Conservation (phyloP, 2,888 invertebrate species). For the Ptilodon capucinus region DNA sequence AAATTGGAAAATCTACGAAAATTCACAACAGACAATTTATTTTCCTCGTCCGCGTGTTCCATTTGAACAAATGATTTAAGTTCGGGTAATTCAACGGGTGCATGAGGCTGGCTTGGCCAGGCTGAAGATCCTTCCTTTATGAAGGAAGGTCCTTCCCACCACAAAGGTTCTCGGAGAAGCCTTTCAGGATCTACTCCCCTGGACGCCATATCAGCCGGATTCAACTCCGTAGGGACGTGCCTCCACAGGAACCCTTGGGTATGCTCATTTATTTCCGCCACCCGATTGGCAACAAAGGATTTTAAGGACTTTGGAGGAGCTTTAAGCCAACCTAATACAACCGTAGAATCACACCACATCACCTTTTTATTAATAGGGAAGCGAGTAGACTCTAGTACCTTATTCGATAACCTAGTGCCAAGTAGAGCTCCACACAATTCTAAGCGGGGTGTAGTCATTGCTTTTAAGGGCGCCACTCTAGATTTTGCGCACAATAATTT, state of each 20-base stretch:
- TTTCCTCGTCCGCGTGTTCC: not conserved
- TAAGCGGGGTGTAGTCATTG: constrained; percentile 1
- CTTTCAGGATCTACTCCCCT: not conserved
- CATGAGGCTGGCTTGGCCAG: not conserved
- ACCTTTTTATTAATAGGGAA: not conserved
- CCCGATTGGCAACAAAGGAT: not conserved
- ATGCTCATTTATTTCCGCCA: constrained; percentile 2
- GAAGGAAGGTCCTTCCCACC: constrained; percentile 3
- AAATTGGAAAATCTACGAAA: constrained; percentile 3
- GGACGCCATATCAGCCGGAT: constrained; percentile 1
- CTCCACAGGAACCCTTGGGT: not conserved
- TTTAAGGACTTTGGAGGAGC: not conserved
- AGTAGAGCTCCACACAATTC: not conserved
- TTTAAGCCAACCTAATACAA: constrained; percentile 1
- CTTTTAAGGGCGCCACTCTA: constrained; percentile 3
- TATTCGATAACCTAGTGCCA: constrained; percentile 1
- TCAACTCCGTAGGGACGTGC: constrained; percentile 1
- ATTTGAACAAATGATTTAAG: not conserved
- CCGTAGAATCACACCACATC: constrained; percentile 1
- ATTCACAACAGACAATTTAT: not conserved
- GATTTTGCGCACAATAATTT: constrained; percentile 4
- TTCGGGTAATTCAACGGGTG: constrained; percentile 1
- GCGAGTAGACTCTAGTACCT: not conserved
- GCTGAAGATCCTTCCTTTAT: not conserved
- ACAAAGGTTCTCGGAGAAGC: not conserved